Percentiles rank a stretch among this genome's conserved stretches.
Evolutionary conservation across 1,140 invertebrate species (phyloP).

Genomic region (Dufourea novaeangliae): DNA sequence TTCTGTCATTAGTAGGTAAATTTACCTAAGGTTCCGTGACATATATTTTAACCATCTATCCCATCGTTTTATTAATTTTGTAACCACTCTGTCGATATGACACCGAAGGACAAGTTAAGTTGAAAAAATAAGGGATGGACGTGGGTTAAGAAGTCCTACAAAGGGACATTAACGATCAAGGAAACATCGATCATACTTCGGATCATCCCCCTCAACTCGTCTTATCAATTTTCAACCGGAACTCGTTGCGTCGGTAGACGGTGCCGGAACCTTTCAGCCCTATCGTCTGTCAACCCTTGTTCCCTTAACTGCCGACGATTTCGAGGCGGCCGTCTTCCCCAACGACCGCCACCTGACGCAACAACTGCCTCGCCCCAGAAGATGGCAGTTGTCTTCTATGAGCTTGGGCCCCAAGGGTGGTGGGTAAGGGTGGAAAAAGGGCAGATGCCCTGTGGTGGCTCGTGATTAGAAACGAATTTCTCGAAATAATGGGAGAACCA

Average conservation of each 20-base stretch:
- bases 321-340: slow-evolving; percentile 56
- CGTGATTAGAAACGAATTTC: slow-evolving; percentile 73
- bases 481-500: slow-evolving; percentile 44
- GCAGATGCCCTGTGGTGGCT: slow-evolving; percentile 73
- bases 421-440: slow-evolving; percentile 57
- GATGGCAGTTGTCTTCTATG: slow-evolving; percentile 70
- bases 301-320: slow-evolving; percentile 38
- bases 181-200: slow-evolving; percentile 3
- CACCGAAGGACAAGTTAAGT: no score
- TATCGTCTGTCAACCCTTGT: slow-evolving; percentile 60
- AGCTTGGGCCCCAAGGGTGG: slow-evolving; percentile 54
- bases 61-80: no score
- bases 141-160: no score
- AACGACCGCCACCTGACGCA: slow-evolving; percentile 76
- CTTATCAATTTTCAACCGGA: slow-evolving; percentile 53
- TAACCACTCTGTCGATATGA: no score
- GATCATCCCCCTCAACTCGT: slow-evolving; percentile 8
- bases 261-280: slow-evolving; percentile 36
- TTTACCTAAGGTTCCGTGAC: no score
- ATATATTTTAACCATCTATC: no score
- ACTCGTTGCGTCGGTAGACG: not conserved
- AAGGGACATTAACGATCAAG: no score
- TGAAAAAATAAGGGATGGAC: no score
- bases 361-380: slow-evolving; percentile 70
- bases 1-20: no score